A percentile compares a stretch with the other conserved stretches of the same genome.
These are phyloP conservation scores for Dasysyrphus albostriatus DNA, from an alignment of 2,888 invertebrate species.

Conservation along the genomic window DNA sequence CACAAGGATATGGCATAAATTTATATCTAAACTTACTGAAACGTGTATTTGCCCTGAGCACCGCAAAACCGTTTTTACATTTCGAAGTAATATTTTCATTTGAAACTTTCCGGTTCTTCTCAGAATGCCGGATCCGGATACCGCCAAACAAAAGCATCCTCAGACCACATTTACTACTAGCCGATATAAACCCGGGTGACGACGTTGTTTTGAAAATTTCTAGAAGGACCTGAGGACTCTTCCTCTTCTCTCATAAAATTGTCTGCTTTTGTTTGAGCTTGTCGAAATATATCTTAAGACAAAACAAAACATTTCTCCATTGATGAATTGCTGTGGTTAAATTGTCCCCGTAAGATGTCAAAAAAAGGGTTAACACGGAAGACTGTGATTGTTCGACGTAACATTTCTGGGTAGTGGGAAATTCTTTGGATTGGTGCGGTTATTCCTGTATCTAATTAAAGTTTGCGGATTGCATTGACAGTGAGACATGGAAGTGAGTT, in stretches of 20 bases:
- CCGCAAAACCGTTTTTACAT: slow-evolving; percentile 34
- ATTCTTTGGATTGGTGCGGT: slow-evolving; percentile 3
- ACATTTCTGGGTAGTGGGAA: background rate
- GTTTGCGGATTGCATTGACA: slow-evolving; percentile 47
- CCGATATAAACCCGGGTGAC: background rate
- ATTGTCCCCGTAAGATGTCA: slow-evolving; percentile 20
- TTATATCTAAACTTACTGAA: background rate
- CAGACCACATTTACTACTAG: slow-evolving; percentile 2
- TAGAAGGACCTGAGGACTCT: background rate
- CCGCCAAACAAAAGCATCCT: slow-evolving; percentile 3
- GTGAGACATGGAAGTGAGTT: slow-evolving; percentile 11
- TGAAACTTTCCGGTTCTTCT: slow-evolving; percentile 32
- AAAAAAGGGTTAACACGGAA: slow-evolving; percentile 12
- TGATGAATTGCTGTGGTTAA: slow-evolving; percentile 48
- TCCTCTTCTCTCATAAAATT: background rate
- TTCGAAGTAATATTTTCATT: slow-evolving; percentile 56
- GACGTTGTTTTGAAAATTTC: slow-evolving; percentile 2
- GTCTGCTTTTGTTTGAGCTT: background rate
- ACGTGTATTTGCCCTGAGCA: background rate
- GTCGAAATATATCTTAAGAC: slow-evolving; percentile 5
- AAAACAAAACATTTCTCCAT: slow-evolving; percentile 23
- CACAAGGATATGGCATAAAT: slow-evolving; percentile 27
- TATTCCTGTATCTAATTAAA: slow-evolving; percentile 37
- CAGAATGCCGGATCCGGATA: slow-evolving; percentile 4
- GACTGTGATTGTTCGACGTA: background rate